Percentiles rank a stretch among this genome's conserved stretches.
Evolutionary conservation across 2,888 invertebrate genomes (phyloP).

Genomic region (Mimas tiliae): DNA sequence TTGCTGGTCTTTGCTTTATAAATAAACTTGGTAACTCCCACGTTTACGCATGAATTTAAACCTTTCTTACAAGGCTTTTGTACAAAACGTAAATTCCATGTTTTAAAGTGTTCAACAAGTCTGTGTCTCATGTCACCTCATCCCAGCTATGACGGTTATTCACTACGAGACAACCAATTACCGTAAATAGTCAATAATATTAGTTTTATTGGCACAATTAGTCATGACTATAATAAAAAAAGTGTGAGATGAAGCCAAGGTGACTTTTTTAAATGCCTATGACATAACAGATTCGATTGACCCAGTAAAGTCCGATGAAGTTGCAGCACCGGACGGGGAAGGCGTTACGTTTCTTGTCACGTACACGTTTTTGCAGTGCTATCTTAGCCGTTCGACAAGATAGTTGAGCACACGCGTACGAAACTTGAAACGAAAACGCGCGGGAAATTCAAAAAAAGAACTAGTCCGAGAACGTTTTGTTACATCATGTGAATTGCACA

Average conservation of each 20-base stretch:
- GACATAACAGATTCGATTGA: slow-evolving; percentile 44
- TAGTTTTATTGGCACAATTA: background rate
- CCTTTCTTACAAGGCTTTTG: too few relatives aligned
- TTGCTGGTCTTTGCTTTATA: too few relatives aligned
- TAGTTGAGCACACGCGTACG: slow-evolving; percentile 38
- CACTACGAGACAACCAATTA: too few relatives aligned
- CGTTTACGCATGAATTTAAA: too few relatives aligned
- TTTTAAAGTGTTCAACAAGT: too few relatives aligned
- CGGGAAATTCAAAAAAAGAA: slow-evolving; percentile 26
- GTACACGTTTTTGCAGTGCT: slow-evolving; percentile 55
- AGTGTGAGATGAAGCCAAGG: slow-evolving; percentile 14
- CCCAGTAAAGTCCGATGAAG: slow-evolving; percentile 43
- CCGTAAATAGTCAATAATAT: background rate
- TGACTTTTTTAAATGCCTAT: slow-evolving; percentile 21
- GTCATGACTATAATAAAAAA: background rate
- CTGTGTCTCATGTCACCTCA: too few relatives aligned
- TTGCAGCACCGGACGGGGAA: slow-evolving; percentile 41
- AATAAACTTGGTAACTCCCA: too few relatives aligned
- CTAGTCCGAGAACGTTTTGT: slow-evolving; percentile 4
- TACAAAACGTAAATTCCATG: too few relatives aligned
- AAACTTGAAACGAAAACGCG: slow-evolving; percentile 26
- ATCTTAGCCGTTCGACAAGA: slow-evolving; percentile 50
- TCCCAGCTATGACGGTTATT: too few relatives aligned
- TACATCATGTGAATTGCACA: slow-evolving; percentile 21
- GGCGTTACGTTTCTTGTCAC: slow-evolving; percentile 57